phyloP scores from a whole-genome alignment of 2,113 vertebrate genomes.

The Drymodes brunneopygia region DNA sequence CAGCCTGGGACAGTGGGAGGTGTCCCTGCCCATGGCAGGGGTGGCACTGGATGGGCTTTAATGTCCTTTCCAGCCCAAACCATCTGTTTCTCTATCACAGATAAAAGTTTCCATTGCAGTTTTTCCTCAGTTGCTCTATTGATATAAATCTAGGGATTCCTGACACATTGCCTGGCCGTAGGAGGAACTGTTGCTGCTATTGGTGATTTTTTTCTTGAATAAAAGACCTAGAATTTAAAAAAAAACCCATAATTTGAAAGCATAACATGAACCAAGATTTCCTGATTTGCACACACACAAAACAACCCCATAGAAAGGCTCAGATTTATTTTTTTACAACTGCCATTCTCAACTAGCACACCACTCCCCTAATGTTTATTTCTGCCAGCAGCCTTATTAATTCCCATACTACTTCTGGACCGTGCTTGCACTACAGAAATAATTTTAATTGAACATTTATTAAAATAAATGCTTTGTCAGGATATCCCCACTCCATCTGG shows the following conservation, averaged over 20 bases:
- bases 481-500: conserved; percentile 51
- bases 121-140: not conserved
- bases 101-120: not conserved
- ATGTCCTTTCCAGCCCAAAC: not conserved
- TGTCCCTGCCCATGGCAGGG: not conserved
- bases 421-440: not conserved
- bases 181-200: not conserved
- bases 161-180: fast-evolving
- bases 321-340: not conserved
- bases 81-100: not conserved
- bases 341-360: fast-evolving
- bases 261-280: not conserved
- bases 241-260: not conserved
- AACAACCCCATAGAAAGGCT: fast-evolving
- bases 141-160: not conserved
- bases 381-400: conserved; percentile 22
- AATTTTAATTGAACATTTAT: conserved; percentile 54
- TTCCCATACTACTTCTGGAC: conserved; percentile 44
- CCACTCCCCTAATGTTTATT: not conserved
- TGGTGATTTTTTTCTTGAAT: not conserved
- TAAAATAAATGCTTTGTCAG: conserved; percentile 55
- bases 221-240: not conserved
- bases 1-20: not conserved
- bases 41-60: fast-evolving
- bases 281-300: not conserved